phyloP scores from a whole-genome alignment of 2,797 vertebrate species.

The Hoplostethus atlanticus region DNA sequence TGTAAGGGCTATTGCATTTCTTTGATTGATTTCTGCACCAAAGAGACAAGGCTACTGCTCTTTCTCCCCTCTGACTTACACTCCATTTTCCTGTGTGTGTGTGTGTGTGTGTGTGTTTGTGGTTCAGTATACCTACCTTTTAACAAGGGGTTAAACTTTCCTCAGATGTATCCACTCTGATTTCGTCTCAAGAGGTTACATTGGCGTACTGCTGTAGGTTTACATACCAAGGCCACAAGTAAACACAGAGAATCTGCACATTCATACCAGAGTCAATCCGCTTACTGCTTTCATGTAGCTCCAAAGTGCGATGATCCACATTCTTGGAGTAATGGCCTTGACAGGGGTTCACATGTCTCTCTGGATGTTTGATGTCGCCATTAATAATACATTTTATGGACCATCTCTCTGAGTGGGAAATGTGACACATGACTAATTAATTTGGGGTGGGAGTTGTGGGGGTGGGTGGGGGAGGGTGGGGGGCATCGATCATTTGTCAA shows the following conservation, averaged over 20 bases:
- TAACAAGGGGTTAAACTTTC: background rate
- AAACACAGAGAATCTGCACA: background rate
- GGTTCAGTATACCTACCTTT: background rate
- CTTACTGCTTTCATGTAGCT: background rate
- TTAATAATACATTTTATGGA: constrained; percentile 22
- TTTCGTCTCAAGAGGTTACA: constrained; percentile 6
- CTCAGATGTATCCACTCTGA: background rate
- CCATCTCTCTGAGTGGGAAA: constrained; percentile 23
- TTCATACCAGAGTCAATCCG: background rate
- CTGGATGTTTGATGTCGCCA: constrained; percentile 13
- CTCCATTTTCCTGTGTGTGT: constrained; percentile 43
- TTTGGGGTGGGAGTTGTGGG: background rate
- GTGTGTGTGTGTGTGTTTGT: background rate
- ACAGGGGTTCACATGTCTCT: background rate
- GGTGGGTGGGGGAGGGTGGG: no score
- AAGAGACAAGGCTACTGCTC: constrained; percentile 47
- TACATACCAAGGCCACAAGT: background rate
- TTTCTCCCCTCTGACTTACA: constrained; percentile 33
- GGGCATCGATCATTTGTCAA: constrained; percentile 14
- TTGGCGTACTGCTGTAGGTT: background rate
- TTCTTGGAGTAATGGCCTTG: background rate
- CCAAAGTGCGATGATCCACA: constrained; percentile 7
- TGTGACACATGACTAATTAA: constrained; percentile 15
- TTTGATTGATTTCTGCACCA: constrained; percentile 71
- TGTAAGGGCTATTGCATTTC: constrained; percentile 56